Percentiles rank a stretch among this genome's conserved stretches.
Evolutionary conservation across 2,888 invertebrate genomes (phyloP).

Genomic region (Oasisia sp.): DNA sequence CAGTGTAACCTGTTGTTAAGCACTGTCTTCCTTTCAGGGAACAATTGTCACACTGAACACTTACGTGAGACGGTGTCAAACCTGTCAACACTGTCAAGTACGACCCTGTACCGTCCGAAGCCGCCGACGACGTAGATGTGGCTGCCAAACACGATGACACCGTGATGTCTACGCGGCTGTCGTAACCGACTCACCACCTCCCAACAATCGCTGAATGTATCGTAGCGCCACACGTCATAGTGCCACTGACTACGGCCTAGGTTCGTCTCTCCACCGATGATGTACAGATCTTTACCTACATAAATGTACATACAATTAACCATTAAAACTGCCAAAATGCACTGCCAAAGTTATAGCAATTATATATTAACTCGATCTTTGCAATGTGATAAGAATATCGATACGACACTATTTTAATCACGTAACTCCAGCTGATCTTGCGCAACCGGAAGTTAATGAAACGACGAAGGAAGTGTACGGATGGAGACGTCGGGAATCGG

Average conservation of each 20-base stretch:
- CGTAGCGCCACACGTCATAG: slow-evolving; percentile 26
- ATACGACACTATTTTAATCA: background rate
- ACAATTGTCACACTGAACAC: background rate
- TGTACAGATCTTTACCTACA: slow-evolving; percentile 29
- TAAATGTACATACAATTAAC: background rate
- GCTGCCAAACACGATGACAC: slow-evolving; percentile 23
- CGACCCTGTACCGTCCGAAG: slow-evolving; percentile 27
- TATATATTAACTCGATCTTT: background rate
- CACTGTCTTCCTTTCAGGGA: background rate
- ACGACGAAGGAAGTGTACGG: background rate
- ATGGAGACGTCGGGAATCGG: background rate
- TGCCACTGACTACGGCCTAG: slow-evolving; percentile 29
- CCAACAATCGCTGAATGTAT: slow-evolving; percentile 26
- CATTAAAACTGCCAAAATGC: background rate
- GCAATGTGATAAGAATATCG: background rate
- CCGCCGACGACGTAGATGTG: slow-evolving; percentile 29
- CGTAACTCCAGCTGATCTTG: background rate
- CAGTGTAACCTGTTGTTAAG: background rate
- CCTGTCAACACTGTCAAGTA: slow-evolving; percentile 28
- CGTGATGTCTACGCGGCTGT: slow-evolving; percentile 27
- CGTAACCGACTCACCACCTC: slow-evolving; percentile 23
- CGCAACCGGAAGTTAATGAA: background rate
- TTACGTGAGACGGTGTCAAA: slow-evolving; percentile 25
- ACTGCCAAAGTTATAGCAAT: too few relatives aligned
- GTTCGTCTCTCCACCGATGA: slow-evolving; percentile 27